These are phyloP conservation scores for Siniperca knerii DNA, from an alignment of 2,113 vertebrate genomes.

Conservation along the genomic window DNA sequence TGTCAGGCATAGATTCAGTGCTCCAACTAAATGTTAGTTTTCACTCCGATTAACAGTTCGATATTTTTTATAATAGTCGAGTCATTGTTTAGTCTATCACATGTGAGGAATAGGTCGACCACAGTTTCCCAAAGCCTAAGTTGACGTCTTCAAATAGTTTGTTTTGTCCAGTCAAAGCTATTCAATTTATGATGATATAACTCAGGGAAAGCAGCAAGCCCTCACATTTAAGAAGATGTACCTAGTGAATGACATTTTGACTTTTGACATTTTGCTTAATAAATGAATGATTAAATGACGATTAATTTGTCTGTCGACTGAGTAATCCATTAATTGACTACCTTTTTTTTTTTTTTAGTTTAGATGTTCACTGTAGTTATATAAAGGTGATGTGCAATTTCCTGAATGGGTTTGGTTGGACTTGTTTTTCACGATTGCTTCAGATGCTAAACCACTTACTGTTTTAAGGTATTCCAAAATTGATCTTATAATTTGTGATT, in stretches of 20 bases:
- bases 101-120: neutral
- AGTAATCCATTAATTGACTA: neutral
- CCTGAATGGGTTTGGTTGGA: neutral
- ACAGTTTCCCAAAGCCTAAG: neutral
- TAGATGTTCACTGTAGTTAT: neutral
- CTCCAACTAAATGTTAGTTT: neutral
- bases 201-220: neutral
- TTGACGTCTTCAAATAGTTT: neutral
- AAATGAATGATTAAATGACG: neutral
- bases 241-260: neutral
- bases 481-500: no score
- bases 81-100: neutral
- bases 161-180: neutral
- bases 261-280: neutral
- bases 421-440: no score
- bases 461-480: no score
- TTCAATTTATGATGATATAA: neutral
- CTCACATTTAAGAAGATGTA: neutral
- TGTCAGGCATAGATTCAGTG: neutral
- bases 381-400: no score
- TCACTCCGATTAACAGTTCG: no score
- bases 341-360: neutral
- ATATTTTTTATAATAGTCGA: neutral
- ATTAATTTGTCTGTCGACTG: neutral
- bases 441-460: no score